Evolutionary conservation across 2,888 invertebrate genomes (phyloP).

Genomic region (Gandaritis pyraliata): DNA sequence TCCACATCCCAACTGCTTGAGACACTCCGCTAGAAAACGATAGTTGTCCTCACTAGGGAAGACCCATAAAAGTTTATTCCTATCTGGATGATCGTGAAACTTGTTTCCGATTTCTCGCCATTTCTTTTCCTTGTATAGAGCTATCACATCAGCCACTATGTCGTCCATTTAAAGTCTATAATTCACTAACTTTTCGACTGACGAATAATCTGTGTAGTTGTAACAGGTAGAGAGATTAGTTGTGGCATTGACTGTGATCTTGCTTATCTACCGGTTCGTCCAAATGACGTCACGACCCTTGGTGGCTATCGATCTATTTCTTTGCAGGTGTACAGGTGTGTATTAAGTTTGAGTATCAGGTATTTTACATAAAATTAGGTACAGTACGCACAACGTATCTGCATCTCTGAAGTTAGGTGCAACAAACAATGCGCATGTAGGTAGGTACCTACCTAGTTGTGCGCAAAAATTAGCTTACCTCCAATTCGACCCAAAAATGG

Average conservation of each 20-base stretch:
- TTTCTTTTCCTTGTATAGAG: conserved; percentile 67
- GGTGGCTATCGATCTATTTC: conserved; percentile 53
- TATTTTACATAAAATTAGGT: no score
- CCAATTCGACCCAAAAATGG: no score
- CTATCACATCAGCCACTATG: conserved; percentile 66
- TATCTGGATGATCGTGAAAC: conserved; percentile 78
- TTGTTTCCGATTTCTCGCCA: conserved; percentile 77
- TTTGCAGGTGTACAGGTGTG: conserved; percentile 47
- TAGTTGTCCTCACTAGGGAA: conserved; percentile 88
- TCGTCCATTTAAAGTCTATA: conserved; percentile 59
- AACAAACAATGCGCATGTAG: no score
- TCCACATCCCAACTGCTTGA: conserved; percentile 71
- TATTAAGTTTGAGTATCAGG: conserved; percentile 32
- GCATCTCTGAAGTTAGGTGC: no score
- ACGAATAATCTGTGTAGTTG: background rate
- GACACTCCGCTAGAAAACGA: conserved; percentile 77
- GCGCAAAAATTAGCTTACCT: no score
- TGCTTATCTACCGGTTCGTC: conserved; percentile 28
- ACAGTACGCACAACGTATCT: no score
- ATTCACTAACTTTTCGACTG: background rate
- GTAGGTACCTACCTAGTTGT: no score
- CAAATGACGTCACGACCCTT: conserved; percentile 39
- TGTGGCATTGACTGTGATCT: conserved; percentile 40
- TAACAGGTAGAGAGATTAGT: background rate
- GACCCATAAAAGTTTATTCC: conserved; percentile 88